Evolutionary conservation across 2,113 vertebrate species (phyloP), one percentile per base, ranked within the genome.

Genomic region (Ptilorrhoa leucosticta): DNA sequence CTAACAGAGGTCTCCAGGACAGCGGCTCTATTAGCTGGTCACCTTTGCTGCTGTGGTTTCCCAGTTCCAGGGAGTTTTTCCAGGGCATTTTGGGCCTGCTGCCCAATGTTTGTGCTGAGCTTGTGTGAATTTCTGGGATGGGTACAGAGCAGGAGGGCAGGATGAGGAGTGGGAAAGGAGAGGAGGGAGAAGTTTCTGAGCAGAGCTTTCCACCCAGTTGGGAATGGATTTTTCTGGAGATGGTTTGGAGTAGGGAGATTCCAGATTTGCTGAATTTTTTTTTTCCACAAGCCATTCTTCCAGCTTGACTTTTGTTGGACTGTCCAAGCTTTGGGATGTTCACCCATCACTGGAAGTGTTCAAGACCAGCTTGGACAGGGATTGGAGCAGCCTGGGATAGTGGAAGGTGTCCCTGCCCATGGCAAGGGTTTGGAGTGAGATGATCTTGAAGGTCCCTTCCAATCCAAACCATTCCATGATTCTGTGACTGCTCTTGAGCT

Each of bases 291-390:
- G 27, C 12, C 26, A 72, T 8, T 6, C 4, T 68, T 89, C 33
- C 53, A 80, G 23, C 9, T 75, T 42, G 83, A 58, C 10, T 72
- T 75, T 4, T 39, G 15, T 48, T 83, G 42, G 11, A 15, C 13
- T 45, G 5, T 15, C 16, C 54, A 40, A 21, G 6, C 27, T 44
- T 63, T 20, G 20, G 47, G n/a, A 31, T 69, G 19, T 5, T 50
- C 22, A 7, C 15, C 7, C 27, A 30, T 21, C 0, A 0, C 16
- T 21, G 44, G 65, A 33, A 51, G 13, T 6, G 37, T 9, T 18
- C n/a, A n/a, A 26, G 24, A 3, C 14, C 16, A 9, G 24, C 50
- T 4, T 71, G 44, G 33, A 65, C 7, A 12, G 11, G 17, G 9
- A 11, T 51, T n/a, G 30, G 50, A 56, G 72, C 10, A 39, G 4